phyloP scores from a whole-genome alignment of 2,113 vertebrate genomes.

The Columbina picui region DNA sequence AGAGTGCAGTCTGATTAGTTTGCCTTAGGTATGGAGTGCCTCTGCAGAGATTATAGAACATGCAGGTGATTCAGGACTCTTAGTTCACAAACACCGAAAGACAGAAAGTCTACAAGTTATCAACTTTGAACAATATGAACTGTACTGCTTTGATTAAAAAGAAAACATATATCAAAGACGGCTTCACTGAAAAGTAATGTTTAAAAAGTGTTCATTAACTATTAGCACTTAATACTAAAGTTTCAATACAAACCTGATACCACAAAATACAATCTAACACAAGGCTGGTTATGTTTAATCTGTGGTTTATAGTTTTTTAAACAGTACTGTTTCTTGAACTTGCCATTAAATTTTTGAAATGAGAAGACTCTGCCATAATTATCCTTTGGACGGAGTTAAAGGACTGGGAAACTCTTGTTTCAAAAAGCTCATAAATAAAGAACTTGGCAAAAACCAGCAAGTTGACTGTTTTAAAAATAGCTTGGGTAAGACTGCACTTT shows the following conservation, averaged over 20 bases:
- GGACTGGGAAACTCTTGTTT: background rate
- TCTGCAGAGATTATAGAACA: background rate
- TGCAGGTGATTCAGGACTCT: background rate
- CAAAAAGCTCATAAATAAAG: constrained; percentile 14
- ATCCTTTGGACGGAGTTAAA: background rate
- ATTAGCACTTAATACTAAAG: background rate
- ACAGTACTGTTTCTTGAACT: background rate
- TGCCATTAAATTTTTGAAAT: background rate
- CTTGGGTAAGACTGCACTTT: background rate
- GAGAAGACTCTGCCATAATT: background rate
- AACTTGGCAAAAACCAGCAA: background rate
- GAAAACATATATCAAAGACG: background rate
- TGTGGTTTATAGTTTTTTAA: background rate
- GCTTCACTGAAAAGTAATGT: background rate
- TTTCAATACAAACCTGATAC: background rate
- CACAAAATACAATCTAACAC: background rate
- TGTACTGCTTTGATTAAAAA: background rate
- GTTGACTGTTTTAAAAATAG: constrained; percentile 54
- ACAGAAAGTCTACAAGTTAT: background rate
- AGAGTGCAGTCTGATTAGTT: background rate
- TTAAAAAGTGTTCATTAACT: background rate
- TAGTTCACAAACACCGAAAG: background rate
- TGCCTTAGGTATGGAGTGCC: background rate
- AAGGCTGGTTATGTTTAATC: background rate
- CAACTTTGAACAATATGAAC: background rate